These are phyloP conservation scores for Enchytraeus crypticus DNA, from an alignment of 2,888 invertebrate species.

Conservation along the genomic window DNA sequence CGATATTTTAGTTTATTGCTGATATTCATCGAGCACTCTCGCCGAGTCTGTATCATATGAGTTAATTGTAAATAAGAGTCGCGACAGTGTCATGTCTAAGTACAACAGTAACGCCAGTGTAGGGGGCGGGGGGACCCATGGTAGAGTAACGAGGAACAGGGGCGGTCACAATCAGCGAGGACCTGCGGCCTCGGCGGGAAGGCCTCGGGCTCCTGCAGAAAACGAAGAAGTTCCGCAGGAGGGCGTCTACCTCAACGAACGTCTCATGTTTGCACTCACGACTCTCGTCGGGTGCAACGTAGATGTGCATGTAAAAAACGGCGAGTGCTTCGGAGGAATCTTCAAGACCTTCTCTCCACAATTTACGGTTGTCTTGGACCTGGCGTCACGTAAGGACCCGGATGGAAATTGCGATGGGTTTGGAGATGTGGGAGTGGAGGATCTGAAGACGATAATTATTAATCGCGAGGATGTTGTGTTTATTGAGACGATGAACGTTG, in stretches of 20 bases:
- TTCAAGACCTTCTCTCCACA: conserved; percentile 7
- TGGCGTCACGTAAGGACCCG: not conserved
- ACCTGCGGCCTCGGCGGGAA: not conserved
- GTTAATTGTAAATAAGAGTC: too few relatives aligned
- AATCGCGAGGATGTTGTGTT: not conserved
- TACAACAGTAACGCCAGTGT: too few relatives aligned
- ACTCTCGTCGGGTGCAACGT: not conserved
- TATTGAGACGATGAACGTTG: not conserved
- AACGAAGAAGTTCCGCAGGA: not conserved
- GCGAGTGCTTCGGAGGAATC: conserved; percentile 3
- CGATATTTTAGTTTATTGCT: too few relatives aligned
- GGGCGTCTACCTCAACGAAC: not conserved
- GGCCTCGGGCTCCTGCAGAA: not conserved
- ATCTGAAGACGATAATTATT: not conserved
- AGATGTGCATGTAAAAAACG: not conserved
- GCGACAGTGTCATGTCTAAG: not conserved
- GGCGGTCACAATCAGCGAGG: not conserved
- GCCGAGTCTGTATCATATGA: too few relatives aligned
- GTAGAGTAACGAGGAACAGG: not conserved
- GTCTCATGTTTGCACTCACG: not conserved
- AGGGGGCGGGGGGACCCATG: not conserved
- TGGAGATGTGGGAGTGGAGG: not conserved
- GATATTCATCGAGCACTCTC: too few relatives aligned
- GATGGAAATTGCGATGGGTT: not conserved
- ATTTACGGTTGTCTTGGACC: not conserved